A percentile compares a stretch with the other conserved stretches of the same genome.
These are phyloP conservation scores for Apodemia duryi DNA, from an alignment of 2,888 invertebrate genomes.

Conservation along the genomic window DNA sequence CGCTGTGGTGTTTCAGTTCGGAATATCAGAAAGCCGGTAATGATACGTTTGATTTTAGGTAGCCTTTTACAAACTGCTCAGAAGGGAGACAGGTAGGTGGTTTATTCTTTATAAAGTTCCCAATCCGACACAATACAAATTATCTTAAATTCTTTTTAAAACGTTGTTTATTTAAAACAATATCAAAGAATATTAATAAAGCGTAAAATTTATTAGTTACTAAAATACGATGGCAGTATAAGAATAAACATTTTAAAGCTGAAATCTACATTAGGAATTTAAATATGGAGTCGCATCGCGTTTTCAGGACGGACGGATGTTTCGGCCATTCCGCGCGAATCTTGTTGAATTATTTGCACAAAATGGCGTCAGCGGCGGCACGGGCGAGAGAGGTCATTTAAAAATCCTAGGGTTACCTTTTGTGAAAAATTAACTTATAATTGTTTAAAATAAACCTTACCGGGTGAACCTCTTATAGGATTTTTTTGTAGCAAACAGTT, in stretches of 20 bases:
- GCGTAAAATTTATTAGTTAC: neutral
- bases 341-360: slow-evolving; percentile 66
- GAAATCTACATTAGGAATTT: slow-evolving; percentile 13
- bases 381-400: slow-evolving; percentile 16
- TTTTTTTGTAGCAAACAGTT: too few species aligned
- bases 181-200: neutral
- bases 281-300: slow-evolving; percentile 21
- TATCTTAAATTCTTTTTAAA: too few species aligned
- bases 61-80: too few species aligned
- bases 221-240: neutral
- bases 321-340: slow-evolving; percentile 63
- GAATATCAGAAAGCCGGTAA: too few species aligned
- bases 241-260: slow-evolving; percentile 7
- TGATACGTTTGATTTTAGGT: too few species aligned
- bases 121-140: too few species aligned
- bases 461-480: too few species aligned
- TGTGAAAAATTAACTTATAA: neutral
- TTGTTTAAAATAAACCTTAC: neutral
- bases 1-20: too few species aligned
- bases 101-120: too few species aligned
- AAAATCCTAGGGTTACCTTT: slow-evolving; percentile 9
- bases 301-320: slow-evolving; percentile 37
- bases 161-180: too few species aligned
- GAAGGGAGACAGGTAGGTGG: too few species aligned
- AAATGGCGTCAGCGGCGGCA: slow-evolving; percentile 50